phyloP scores from a whole-genome alignment of 1,140 invertebrate genomes.

The Drosophila sucinea region DNA sequence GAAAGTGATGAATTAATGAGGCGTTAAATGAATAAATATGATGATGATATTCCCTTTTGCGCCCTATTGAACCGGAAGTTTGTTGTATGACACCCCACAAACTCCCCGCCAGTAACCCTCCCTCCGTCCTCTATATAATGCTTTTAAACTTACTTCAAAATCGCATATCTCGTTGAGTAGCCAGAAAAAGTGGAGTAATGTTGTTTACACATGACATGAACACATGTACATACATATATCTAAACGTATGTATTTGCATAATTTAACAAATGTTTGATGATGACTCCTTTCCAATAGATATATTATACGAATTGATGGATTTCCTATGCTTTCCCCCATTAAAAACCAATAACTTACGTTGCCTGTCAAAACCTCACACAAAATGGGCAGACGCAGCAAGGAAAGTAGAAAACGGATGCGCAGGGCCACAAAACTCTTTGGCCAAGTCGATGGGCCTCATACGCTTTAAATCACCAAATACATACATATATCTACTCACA shows the following conservation, averaged over 20 bases:
- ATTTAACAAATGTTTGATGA: conserved; percentile 27
- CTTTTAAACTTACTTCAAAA: conserved; percentile 8
- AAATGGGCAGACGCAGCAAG: background rate
- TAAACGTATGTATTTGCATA: conserved; percentile 39
- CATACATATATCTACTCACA: background rate
- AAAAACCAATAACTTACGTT: conserved; percentile 66
- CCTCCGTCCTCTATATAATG: background rate
- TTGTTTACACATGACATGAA: conserved; percentile 8
- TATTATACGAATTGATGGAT: conserved; percentile 16
- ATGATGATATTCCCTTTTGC: conserved; percentile 63
- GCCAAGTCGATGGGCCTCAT: background rate
- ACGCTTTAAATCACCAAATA: background rate
- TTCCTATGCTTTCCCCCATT: conserved; percentile 45
- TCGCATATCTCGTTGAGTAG: background rate
- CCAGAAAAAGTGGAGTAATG: conserved; percentile 7
- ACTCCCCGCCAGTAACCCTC: background rate
- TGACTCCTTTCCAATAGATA: conserved; percentile 11
- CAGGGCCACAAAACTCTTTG: background rate
- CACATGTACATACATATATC: no score
- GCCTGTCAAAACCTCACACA: conserved; percentile 57
- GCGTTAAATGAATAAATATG: conserved; percentile 79
- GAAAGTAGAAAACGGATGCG: background rate
- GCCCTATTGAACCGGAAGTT: conserved; percentile 78
- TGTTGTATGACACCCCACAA: conserved; percentile 34
- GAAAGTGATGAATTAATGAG: conserved; percentile 82